A percentile compares a stretch with the other conserved stretches of the same genome.
Evolutionary conservation across 2,113 vertebrate species (phyloP).

Genomic region (Lipotes vexillifer): DNA sequence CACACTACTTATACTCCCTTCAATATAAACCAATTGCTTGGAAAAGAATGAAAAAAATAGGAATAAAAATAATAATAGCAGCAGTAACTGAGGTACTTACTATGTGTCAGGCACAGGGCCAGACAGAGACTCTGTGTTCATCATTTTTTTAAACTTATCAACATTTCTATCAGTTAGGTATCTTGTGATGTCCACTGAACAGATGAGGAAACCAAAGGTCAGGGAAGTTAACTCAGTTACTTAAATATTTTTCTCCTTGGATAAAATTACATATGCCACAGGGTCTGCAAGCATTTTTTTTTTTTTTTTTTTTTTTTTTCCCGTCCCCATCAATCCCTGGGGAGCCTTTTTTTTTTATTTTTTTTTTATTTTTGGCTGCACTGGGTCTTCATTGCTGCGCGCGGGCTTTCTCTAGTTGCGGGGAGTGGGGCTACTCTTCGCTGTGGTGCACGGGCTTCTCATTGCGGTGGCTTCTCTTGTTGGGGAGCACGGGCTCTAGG

Average conservation of each 20-base stretch:
- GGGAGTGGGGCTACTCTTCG: no score
- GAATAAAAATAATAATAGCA: neutral
- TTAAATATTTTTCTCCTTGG: neutral
- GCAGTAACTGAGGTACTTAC: neutral
- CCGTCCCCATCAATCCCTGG: no score
- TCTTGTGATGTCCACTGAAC: neutral
- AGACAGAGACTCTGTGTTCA: neutral
- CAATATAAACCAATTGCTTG: neutral
- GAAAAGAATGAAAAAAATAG: neutral
- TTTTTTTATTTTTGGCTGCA: no score
- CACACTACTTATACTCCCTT: neutral
- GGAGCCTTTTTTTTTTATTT: no score
- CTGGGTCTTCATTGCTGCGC: no score
- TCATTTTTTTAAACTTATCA: neutral
- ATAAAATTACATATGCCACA: neutral
- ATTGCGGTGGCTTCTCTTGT: no score
- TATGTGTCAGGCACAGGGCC: no score
- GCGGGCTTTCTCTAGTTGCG: no score
- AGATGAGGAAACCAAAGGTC: neutral
- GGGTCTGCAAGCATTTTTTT: neutral
- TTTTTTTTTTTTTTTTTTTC: no score
- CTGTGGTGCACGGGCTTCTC: no score
- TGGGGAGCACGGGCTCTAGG: no score
- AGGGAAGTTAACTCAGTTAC: neutral
- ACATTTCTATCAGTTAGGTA: neutral